Evolutionary conservation across 2,888 invertebrate genomes (phyloP), one percentile per base, ranked within the genome.

Genomic region (Heteropelma amictum): DNA sequence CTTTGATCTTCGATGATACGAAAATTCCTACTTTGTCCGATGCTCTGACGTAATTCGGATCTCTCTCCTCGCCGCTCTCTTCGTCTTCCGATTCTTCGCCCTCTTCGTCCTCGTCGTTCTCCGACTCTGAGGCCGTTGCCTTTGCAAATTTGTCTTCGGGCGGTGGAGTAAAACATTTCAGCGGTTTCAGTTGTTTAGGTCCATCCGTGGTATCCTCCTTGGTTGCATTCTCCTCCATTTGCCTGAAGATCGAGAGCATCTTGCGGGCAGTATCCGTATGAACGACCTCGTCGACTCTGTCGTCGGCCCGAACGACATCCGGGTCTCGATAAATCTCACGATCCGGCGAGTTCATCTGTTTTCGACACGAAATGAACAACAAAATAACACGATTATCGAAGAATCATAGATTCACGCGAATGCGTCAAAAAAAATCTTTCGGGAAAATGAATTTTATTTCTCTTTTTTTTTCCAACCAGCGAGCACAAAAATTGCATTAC

Each of bases 131-230:
- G 14, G 89, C 90, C 2, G 90, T 91, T 3, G 89, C 86, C 82
- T 91, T 89, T 14, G 87, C 91, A 23, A 90, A 91, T 77, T 90
- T 91, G 83, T 91, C 91, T 79, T 96, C 95, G 12, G 96, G 96
- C 0, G 97, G 97, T 1, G 97, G 97, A 0, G 97, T 97, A 89
- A 97, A 97, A 71, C 96, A 91, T 88, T 97, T 97, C 75, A 97
- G 89, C 0, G 97, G 97, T 88, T 97, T 97, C 75, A 97, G 89
- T 0, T 97, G 97, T 86, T 96, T 96, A 0, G 94, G 95, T 8
- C 95, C 91, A 70, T 91, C 91, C 8, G 90, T 91, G 12, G 92
- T 88, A 12, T 91, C 91, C 10, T 91, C 90, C 76, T 92, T 90
- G 70, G 86, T 85, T 65, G 91, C 90, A 79, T 93, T 92, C 82